Evolutionary conservation across 2,797 vertebrate species (phyloP).

Genomic region (Pipistrellus nathusii): DNA sequence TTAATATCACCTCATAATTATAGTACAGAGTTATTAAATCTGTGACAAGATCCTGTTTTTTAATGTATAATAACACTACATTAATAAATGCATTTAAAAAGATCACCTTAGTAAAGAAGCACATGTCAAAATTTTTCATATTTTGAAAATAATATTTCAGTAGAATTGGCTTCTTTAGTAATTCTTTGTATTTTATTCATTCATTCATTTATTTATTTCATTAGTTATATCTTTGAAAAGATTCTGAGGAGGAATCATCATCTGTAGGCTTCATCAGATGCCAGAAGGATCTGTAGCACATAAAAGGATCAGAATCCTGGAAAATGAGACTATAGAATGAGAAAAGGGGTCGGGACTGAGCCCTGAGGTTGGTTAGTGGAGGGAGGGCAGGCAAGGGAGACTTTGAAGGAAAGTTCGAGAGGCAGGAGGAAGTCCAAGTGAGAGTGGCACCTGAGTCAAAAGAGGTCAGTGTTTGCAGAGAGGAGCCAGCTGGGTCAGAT

Average conservation of each 20-base stretch:
- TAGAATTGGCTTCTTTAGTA: neutral
- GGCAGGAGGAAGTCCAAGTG: neutral
- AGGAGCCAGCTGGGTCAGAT: neutral
- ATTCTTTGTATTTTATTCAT: neutral
- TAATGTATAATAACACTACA: neutral
- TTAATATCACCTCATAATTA: slow-evolving; percentile 17
- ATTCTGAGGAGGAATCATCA: neutral
- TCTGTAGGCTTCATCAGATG: neutral
- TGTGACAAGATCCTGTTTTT: slow-evolving; percentile 5
- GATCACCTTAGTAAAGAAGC: neutral
- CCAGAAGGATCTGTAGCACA: neutral
- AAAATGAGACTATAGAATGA: neutral
- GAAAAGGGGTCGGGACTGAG: neutral
- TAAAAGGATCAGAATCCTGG: neutral
- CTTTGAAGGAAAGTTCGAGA: neutral
- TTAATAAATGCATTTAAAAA: neutral
- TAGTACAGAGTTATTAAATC: neutral
- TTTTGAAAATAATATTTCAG: slow-evolving; percentile 31
- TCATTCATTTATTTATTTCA: too few relatives aligned
- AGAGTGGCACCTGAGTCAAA: neutral
- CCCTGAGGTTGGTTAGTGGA: neutral
- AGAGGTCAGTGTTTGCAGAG: neutral
- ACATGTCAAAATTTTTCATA: neutral
- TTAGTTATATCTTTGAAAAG: neutral
- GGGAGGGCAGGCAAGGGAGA: neutral